Conservation (phyloP, 2,797 vertebrate species). For the Sphaeramia orbicularis region DNA sequence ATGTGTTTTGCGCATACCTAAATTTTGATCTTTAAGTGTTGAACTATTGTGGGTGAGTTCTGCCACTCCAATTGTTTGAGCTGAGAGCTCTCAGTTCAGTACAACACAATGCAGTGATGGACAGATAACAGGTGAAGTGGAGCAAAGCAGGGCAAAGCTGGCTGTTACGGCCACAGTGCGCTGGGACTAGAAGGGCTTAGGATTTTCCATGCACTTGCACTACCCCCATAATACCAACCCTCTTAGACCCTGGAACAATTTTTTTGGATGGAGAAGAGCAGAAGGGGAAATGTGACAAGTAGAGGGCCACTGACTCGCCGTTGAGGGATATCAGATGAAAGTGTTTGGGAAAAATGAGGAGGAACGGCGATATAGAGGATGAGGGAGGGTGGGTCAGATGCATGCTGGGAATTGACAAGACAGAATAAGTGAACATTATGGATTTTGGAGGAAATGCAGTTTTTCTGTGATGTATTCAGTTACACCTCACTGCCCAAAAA, state of each 20-base stretch:
- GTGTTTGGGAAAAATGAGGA: neutral
- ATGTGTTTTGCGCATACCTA: neutral
- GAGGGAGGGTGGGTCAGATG: too few species aligned
- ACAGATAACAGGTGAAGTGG: constrained; percentile 78
- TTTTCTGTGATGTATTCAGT: too few species aligned
- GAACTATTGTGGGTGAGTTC: constrained; percentile 1
- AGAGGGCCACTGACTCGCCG: neutral
- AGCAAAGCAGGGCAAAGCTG: constrained; percentile 58
- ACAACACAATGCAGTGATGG: constrained; percentile 70
- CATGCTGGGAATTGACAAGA: too few species aligned
- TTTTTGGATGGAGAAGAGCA: constrained; percentile 24
- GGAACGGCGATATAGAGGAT: too few species aligned
- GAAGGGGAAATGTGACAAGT: neutral
- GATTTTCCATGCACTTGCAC: constrained; percentile 69
- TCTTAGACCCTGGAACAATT: constrained; percentile 21
- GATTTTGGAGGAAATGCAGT: too few species aligned
- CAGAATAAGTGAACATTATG: too few species aligned
- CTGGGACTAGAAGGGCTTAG: constrained; percentile 71
- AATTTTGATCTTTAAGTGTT: neutral
- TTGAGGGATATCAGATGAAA: neutral
- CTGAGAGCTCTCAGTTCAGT: constrained; percentile 6
- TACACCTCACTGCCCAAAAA: too few species aligned
- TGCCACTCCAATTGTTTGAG: neutral
- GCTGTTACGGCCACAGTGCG: constrained; percentile 49
- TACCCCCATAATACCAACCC: constrained; percentile 28